Base-by-base conservation (phyloP, 1,140 invertebrate genomes). In the Drosophila bocki region DNA sequence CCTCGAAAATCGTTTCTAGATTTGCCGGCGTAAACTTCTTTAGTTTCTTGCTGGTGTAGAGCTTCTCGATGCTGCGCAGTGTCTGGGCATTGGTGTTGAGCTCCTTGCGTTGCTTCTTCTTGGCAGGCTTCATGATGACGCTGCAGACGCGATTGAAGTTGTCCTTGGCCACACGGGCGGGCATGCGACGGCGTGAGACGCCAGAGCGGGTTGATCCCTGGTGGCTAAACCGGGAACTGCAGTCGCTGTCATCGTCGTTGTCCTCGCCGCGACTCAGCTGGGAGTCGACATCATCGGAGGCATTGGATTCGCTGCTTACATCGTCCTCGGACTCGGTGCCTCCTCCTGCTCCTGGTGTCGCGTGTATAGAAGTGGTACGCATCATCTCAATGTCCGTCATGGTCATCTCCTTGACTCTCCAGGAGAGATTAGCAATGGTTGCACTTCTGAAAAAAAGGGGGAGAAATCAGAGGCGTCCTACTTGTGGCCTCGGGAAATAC, bases 1-100 rank as follows among this genome's bases (percentile, higher is more conserved):
- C 91, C 65, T 92, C 91, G 19, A 92, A 92, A 15, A 92, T 92
- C 0, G 91, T 92, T 54, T 92, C 91, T 22, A 92, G 69, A 51
- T 77, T 91, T 15, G 91, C 57, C 3, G 88, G 91, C 17, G 67
- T 90, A 13, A 92, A 91, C 35, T 91, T 92, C 11, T 80, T 92
- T 51, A 92, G 67, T 3, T 78, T 82, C 53, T 88, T 86, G 64
- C 57, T 92, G 0, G 81, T 79, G 54, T 92, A 92, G 12, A 92
- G 67, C 60, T 91, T 92, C 35, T 92, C 91, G 41, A 91, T 92
- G 71, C 87, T 92, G 4, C 67, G 82, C 0, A 92, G 58, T 8
- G 86, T 92, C 50, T 71, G 87, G 22, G 57, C 56, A 26, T 90
- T 90, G 15, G 85, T 82, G 15, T 44, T 70, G 0, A 90, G 68